Evolutionary conservation across 2,888 invertebrate species (phyloP), one percentile per base, ranked within the genome.

Genomic region (Dryomyza anilis): DNA sequence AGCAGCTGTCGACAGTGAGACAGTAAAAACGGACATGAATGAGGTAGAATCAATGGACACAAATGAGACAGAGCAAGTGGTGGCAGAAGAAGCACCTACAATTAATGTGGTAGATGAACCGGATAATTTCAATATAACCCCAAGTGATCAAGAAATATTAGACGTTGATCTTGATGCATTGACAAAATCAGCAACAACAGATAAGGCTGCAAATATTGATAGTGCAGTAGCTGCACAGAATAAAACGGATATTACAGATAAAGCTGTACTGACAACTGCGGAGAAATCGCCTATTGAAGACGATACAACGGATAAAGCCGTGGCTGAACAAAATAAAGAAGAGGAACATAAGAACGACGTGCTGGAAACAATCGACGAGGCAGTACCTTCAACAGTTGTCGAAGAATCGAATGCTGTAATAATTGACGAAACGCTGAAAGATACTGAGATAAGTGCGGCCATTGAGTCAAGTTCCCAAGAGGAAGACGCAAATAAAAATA

Each of bases 101-200:
- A 6, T 6, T 39, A 7, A 4, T 39, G 12, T 6, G 39, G 12
- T 39, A n/a, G 39, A 39, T 4, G 39, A 39, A 6, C 3, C 7
- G 39, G n/a, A 39, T 39, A n/a, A n/a, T n/a, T n/a, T n/a, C n/a
- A n/a, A n/a, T n/a, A 57, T 58, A 16, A 33, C 39, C 48, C 16
- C 65, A 48, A 23, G 30, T 14, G 55, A 66, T 3, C 63, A 66
- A 33, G 63, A 50, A 60, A 63, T 63, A 30, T 45, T 69, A n/a
- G 68, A 58, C 29, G 65, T 65, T 2, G 63, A 67, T 19, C 27
- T 63, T 4, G 66, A 65, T 39, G 66, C 65, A 36, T 36, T 64
- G 2, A 23, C 10, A 39, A n/a, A n/a, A 30, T 3, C 5, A 50
- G 12, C 23, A 25, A 27, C 27, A 23, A 7, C n/a, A 4, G 2